Evolutionary conservation across 2,888 invertebrate species (phyloP).

Genomic region (Meliscaeva auricollis): DNA sequence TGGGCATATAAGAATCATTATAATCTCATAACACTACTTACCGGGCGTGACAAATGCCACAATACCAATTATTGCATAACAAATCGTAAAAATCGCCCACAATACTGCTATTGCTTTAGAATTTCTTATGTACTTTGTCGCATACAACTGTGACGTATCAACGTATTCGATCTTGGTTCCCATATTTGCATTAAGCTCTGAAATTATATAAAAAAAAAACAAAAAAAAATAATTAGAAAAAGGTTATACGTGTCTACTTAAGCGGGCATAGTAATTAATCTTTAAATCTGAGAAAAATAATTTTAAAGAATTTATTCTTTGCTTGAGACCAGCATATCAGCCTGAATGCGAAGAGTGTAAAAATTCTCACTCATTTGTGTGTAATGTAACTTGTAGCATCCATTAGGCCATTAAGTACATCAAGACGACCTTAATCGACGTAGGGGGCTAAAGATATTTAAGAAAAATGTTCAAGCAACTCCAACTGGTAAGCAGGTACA

Average conservation of each 20-base stretch:
- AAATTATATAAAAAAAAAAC: constrained; percentile 22
- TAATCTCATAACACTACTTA: constrained; percentile 74
- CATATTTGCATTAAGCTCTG: constrained; percentile 85
- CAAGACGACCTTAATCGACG: constrained; percentile 62
- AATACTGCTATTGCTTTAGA: constrained; percentile 98
- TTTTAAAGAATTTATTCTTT: neutral
- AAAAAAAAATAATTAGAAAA: neutral
- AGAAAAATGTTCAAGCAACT: constrained; percentile 23
- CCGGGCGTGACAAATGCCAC: constrained; percentile 97
- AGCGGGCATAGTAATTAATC: constrained; percentile 9
- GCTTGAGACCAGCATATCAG: neutral
- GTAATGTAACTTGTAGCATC: constrained; percentile 18
- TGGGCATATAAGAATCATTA: constrained; percentile 22
- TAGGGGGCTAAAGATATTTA: constrained; percentile 10
- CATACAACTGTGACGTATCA: constrained; percentile 95
- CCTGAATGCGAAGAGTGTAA: constrained; percentile 13
- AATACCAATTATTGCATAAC: constrained; percentile 97
- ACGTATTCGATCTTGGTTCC: constrained; percentile 97
- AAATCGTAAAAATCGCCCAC: constrained; percentile 99
- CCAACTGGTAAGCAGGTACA: constrained; percentile 39
- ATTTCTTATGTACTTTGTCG: constrained; percentile 95
- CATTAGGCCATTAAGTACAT: constrained; percentile 33
- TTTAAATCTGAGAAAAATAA: constrained; percentile 17
- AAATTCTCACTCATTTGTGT: constrained; percentile 4
- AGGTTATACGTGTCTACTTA: neutral